phyloP scores from a whole-genome alignment of 2,888 invertebrate genomes.

The Ferdinandea cuprea region DNA sequence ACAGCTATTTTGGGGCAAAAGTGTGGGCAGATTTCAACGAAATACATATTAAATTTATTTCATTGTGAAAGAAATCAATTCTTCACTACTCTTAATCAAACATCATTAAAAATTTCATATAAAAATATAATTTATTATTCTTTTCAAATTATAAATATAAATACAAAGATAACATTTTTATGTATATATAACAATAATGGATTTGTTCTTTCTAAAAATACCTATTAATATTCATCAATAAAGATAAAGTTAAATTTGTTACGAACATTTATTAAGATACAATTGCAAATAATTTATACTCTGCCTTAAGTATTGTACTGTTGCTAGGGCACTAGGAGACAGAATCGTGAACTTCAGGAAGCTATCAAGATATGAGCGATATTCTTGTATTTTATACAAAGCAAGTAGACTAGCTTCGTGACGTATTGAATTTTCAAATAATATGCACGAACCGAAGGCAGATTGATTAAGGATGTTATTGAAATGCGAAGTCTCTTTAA shows the following conservation, averaged over 20 bases:
- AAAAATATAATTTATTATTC: no score
- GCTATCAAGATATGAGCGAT: constrained; percentile 75
- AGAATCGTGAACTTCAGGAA: constrained; percentile 76
- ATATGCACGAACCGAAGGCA: constrained; percentile 80
- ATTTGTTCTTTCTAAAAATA: not conserved
- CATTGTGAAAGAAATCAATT: no score
- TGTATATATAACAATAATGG: not conserved
- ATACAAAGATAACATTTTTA: no score
- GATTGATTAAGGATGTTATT: constrained; percentile 81
- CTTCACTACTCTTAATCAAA: no score
- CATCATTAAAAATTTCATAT: no score
- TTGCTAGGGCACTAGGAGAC: constrained; percentile 77
- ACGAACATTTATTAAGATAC: constrained; percentile 36
- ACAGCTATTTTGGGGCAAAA: no score
- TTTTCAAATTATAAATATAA: no score
- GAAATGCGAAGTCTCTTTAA: constrained; percentile 80
- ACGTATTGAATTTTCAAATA: constrained; percentile 75
- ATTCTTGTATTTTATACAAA: constrained; percentile 79
- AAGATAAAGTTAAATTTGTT: no score
- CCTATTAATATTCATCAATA: not conserved
- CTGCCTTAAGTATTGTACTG: constrained; percentile 74
- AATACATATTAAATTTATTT: no score
- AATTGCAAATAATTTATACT: constrained; percentile 77
- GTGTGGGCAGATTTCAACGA: no score
- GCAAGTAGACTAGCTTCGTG: constrained; percentile 77